These are phyloP conservation scores for Tragelaphus oryx DNA, from an alignment of 2,797 vertebrate species.

Conservation along the genomic window DNA sequence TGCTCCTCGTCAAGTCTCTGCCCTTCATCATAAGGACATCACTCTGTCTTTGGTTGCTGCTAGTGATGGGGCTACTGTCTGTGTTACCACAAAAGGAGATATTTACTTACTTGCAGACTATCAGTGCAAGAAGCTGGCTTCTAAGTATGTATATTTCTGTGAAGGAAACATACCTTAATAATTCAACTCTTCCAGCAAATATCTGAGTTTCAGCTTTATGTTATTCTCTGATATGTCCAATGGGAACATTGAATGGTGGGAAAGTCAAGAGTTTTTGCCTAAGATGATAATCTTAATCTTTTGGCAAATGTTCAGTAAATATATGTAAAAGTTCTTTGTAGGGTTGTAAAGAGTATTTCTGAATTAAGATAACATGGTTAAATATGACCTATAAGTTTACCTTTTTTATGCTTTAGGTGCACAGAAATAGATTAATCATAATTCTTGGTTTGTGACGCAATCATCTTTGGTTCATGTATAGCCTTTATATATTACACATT, in stretches of 20 bases:
- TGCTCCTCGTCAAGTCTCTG: constrained; percentile 93
- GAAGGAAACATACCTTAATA: constrained; percentile 8
- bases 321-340: background rate
- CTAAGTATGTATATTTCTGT: constrained; percentile 85
- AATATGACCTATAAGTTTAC: background rate
- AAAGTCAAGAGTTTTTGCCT: background rate
- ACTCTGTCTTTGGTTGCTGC: constrained; percentile 90
- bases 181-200: background rate
- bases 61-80: constrained; percentile 94
- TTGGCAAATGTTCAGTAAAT: background rate
- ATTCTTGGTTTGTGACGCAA: background rate
- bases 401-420: background rate
- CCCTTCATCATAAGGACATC: constrained; percentile 93
- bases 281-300: constrained; percentile 12
- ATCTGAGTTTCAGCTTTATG: background rate
- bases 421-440: background rate
- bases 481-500: background rate
- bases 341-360: background rate
- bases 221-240: background rate
- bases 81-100: constrained; percentile 93
- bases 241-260: background rate
- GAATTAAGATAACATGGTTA: background rate
- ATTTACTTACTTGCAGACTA: constrained; percentile 94
- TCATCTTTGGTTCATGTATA: background rate
- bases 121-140: constrained; percentile 98